Percentiles rank a stretch among this genome's conserved stretches.
These are phyloP conservation scores for Ormyrus labotus DNA, from an alignment of 2,888 invertebrate species.

Conservation along the genomic window DNA sequence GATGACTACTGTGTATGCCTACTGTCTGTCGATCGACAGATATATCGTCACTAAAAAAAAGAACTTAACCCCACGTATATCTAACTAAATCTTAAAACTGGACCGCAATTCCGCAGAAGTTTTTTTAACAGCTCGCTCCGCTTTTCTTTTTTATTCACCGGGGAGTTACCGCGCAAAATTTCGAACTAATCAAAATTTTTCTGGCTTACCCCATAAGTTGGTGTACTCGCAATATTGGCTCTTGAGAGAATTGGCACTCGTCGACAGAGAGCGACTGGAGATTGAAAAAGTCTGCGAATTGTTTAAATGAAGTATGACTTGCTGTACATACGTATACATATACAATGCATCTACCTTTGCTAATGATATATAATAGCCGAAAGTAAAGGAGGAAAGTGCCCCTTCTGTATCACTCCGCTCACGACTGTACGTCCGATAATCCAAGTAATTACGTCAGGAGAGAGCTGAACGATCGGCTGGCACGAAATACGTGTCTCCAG, in stretches of 20 bases:
- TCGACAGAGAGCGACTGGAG: constrained; percentile 1
- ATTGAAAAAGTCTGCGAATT: constrained; percentile 35
- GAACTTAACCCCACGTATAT: constrained; percentile 19
- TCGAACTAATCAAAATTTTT: neutral
- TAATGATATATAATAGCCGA: neutral
- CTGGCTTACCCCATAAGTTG: neutral
- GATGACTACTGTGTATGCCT: constrained; percentile 48
- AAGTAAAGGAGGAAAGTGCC: constrained; percentile 1
- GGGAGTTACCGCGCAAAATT: neutral
- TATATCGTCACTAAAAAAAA: constrained; percentile 23
- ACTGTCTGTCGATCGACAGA: constrained; percentile 25
- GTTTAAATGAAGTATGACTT: constrained; percentile 6
- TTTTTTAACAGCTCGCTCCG: constrained; percentile 36
- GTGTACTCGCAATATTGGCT: too few species aligned
- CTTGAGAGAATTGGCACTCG: too few species aligned
- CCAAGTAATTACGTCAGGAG: constrained; percentile 22
- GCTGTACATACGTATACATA: neutral
- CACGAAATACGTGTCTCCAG: constrained; percentile 40
- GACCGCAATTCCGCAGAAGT: constrained; percentile 28
- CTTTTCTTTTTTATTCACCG: neutral
- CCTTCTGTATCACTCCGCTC: constrained; percentile 4
- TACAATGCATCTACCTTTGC: constrained; percentile 5
- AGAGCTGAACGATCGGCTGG: constrained; percentile 19
- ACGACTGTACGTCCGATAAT: constrained; percentile 24
- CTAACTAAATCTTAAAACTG: constrained; percentile 10